Evolutionary conservation across 2,113 vertebrate genomes (phyloP), one percentile per base, ranked within the genome.

Genomic region (Larimichthys polyactis): DNA sequence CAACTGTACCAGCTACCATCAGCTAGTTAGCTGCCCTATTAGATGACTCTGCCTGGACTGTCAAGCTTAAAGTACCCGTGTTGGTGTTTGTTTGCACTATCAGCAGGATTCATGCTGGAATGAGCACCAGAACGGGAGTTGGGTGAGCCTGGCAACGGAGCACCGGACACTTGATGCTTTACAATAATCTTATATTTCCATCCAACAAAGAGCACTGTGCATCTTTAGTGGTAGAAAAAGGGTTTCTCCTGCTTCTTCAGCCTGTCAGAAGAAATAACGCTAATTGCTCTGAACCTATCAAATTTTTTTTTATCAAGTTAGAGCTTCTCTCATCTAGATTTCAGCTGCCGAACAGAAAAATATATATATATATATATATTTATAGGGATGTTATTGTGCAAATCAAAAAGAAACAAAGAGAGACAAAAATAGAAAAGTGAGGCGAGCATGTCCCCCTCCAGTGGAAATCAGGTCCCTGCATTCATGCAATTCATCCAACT

Each of bases 361-460:
- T n/a, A n/a, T n/a, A n/a, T n/a, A n/a, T n/a, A 36, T 32, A 60
- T 3, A 29, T 1, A 29, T 29, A 24, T 59, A 27, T 29, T 58
- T 29, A 16, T 11, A 57, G 11, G 29, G 59, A 3, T 20, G 32
- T 32, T 36, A 62, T 9, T 17, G 8, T 0, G 4, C 1, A 63
- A 20, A n/a, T 40, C 5, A 64, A 43, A 46, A 6, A 2, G n/a
- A 65, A 22, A 65, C n/a, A 15, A 44, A 22, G 40, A 44, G 40
- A 46, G 40, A 22, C 5, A 10, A n/a, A 64, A 44, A 65, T 65
- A 65, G 40, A 65, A 64, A 64, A 46, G 62, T 22, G 62, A 22
- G 40, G 20, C 11, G 6, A 43, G 15, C 12, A 22, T 4, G n/a
- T 15, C 20, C 19, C 17, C 6, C 14, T n/a, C 32, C 20, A 43